Evolutionary conservation across 2,113 vertebrate genomes (phyloP).

Genomic region (Lichenostomus cassidix): DNA sequence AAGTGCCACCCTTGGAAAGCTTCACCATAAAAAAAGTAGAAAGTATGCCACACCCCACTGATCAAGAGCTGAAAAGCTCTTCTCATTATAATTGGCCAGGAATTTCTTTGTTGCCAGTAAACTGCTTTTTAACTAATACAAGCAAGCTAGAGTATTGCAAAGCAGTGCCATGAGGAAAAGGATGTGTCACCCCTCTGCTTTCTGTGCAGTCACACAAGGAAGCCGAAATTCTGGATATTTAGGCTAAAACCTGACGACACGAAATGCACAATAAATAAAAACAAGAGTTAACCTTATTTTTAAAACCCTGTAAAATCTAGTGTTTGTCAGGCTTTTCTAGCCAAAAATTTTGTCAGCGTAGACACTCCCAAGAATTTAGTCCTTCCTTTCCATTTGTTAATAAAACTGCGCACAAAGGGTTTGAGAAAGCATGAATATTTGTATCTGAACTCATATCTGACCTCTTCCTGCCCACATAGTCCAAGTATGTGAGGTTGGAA

Average conservation of each 20-base stretch:
- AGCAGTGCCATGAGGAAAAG: not conserved
- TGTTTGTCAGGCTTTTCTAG: not conserved
- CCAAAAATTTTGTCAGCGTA: not conserved
- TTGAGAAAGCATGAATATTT: not conserved
- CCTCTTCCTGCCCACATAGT: not conserved
- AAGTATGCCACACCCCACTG: not conserved
- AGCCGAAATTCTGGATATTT: not conserved
- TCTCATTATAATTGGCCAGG: not conserved
- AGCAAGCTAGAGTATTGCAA: not conserved
- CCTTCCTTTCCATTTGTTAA: not conserved
- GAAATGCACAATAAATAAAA: not conserved
- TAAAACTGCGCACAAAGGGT: not conserved
- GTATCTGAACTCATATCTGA: not conserved
- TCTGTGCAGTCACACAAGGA: not conserved
- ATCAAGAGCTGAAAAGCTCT: not conserved
- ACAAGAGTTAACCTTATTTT: not conserved
- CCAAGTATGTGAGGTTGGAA: not conserved
- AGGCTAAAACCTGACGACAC: not conserved
- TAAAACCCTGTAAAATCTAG: not conserved
- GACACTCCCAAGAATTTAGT: not conserved
- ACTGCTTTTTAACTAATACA: not conserved
- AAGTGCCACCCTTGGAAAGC: not conserved
- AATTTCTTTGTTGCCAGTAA: not conserved
- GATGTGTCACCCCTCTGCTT: not conserved
- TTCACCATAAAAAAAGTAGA: not conserved